Evolutionary conservation across 1,140 invertebrate species (phyloP).

Genomic region (Druon quercuslanigerum): DNA sequence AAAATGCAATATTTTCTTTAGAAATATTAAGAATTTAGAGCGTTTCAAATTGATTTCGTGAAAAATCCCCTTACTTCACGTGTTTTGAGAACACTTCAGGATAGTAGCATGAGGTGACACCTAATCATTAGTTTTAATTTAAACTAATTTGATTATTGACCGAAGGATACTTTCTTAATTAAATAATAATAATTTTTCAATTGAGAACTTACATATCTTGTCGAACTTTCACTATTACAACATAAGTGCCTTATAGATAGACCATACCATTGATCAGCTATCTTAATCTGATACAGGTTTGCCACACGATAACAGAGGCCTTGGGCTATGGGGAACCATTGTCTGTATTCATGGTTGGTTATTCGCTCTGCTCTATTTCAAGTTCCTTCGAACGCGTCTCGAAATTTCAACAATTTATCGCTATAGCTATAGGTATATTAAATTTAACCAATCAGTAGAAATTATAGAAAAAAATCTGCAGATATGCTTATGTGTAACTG

Average conservation of each 20-base stretch:
- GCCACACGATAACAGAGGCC: constrained; percentile 63
- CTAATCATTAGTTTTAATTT: too few relatives aligned
- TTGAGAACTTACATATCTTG: constrained; percentile 58
- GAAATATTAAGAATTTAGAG: too few relatives aligned
- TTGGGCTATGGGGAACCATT: constrained; percentile 55
- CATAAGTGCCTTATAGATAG: constrained; percentile 44
- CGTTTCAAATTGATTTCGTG: too few relatives aligned
- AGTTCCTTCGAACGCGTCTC: constrained; percentile 47
- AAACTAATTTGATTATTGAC: not conserved
- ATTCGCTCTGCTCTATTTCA: constrained; percentile 29
- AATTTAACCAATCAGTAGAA: too few relatives aligned
- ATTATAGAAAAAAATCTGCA: too few relatives aligned
- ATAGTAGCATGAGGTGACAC: too few relatives aligned
- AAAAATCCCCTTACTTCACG: too few relatives aligned
- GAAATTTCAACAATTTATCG: constrained; percentile 64
- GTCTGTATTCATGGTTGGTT: constrained; percentile 43
- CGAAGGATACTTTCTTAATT: constrained; percentile 64
- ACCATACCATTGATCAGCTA: constrained; percentile 46
- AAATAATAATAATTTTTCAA: constrained; percentile 71
- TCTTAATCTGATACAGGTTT: constrained; percentile 58
- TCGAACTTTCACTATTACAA: constrained; percentile 70
- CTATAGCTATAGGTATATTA: not conserved
- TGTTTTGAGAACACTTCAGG: too few relatives aligned
- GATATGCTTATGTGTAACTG: too few relatives aligned
- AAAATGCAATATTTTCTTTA: too few relatives aligned